Conservation (phyloP, 2,888 invertebrate genomes). For the Noctua pronuba region DNA sequence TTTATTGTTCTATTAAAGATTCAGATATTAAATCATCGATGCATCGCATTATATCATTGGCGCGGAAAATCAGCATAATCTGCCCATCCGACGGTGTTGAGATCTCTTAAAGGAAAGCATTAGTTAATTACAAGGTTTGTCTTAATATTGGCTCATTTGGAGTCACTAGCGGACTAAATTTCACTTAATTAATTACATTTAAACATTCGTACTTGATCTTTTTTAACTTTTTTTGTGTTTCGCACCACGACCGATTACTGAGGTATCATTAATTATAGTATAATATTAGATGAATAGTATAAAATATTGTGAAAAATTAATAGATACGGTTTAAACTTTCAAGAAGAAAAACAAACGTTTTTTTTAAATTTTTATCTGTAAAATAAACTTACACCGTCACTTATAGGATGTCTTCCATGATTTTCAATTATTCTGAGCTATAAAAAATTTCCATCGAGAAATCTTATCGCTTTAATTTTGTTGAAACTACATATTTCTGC, state of each 20-base stretch:
- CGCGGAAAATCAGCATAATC: background rate
- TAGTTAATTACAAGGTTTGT: background rate
- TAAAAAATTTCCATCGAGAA: background rate
- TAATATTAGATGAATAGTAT: background rate
- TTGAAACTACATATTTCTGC: background rate
- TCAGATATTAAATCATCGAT: constrained; percentile 23
- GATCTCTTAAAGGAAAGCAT: background rate
- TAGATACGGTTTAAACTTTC: background rate
- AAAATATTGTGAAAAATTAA: background rate
- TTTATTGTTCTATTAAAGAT: constrained; percentile 52
- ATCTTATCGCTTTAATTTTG: background rate
- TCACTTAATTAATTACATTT: background rate
- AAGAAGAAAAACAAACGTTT: background rate
- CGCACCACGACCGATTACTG: background rate
- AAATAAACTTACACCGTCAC: too few species aligned
- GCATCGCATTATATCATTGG: background rate
- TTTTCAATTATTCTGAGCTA: too few species aligned
- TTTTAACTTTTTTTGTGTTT: background rate
- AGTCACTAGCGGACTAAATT: background rate
- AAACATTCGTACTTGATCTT: background rate
- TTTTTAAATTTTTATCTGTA: background rate
- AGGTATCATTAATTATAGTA: background rate
- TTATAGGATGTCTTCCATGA: too few species aligned
- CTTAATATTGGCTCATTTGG: background rate
- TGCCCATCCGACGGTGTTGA: background rate